Evolutionary conservation across 2,888 invertebrate genomes (phyloP), one percentile per base, ranked within the genome.

Genomic region (Patella caerulea): DNA sequence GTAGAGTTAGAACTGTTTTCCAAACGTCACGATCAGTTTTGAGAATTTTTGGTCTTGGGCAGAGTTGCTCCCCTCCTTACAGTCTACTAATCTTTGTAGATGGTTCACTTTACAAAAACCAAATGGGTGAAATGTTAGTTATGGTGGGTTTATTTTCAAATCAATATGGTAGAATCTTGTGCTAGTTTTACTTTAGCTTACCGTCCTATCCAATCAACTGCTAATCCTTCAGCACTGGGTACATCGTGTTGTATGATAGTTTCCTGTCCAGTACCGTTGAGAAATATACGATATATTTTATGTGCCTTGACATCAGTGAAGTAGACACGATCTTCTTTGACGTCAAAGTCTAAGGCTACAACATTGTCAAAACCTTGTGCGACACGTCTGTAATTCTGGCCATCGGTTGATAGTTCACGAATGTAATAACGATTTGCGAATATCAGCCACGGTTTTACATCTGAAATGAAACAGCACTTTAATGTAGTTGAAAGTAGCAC

Each of bases 361-460:
- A 98, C 98, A 90, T 98, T 99, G 93, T 97, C 96, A 34, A 99
- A 94, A 90, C 98, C 98, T 91, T 98, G 97, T 88, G 97, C 96
- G 45, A 93, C 89, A 87, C 98, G 95, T 19, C 98, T 93, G 90
- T 98, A 98, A 14, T 94, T 93, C 5, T 94, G 93, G 0, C 97
- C 98, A 90, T 98, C 98, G 0, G 95, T 94, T 0, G 98, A 96
- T 95, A 99, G 96, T 88, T 98, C 98, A 75, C 99, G 94, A 2
- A 99, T 95, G 92, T 99, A 99, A 92, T 99, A 99, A 89, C 98
- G 97, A 91, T 99, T 99, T 17, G 98, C 90, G 79, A 92, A 92
- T 71, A 92, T 85, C 52, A 92, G 85, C 91, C 91, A 91, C 1
- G 92, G 89, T 29, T 90, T 88, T 3, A 87, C 84, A 72, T 88